These are phyloP conservation scores for Enteromius argenteus DNA, from an alignment of 2,797 vertebrate genomes.

Conservation along the genomic window DNA sequence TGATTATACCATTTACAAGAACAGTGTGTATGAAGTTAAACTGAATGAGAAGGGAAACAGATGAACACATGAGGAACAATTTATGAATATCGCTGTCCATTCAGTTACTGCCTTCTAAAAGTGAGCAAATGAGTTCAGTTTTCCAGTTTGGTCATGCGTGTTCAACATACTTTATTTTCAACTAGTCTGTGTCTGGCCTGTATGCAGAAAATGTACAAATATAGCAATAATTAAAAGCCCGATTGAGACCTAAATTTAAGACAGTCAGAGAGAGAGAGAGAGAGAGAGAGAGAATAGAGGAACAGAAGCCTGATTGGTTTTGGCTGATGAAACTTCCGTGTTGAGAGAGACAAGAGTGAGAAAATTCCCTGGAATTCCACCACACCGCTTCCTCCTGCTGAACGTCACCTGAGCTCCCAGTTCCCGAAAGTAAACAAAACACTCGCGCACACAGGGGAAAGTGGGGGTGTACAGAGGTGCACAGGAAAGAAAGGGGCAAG, in stretches of 20 bases:
- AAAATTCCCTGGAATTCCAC: slow-evolving; percentile 61
- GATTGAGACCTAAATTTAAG: not conserved
- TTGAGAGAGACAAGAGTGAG: slow-evolving; percentile 49
- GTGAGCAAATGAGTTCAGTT: not conserved
- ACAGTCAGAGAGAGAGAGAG: not conserved
- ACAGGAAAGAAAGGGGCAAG: slow-evolving; percentile 50
- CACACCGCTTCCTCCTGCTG: slow-evolving; percentile 54
- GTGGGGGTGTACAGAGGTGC: slow-evolving; percentile 50
- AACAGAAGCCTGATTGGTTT: slow-evolving; percentile 26
- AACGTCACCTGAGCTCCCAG: slow-evolving; percentile 60
- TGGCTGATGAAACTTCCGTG: slow-evolving; percentile 50
- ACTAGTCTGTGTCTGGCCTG: not conserved
- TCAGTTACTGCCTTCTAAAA: not conserved
- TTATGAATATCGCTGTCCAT: not conserved
- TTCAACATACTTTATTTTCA: not conserved
- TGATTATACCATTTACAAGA: not conserved
- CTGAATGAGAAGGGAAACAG: not conserved
- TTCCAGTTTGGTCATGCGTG: not conserved
- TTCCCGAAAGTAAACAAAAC: slow-evolving; percentile 57
- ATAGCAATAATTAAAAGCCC: not conserved
- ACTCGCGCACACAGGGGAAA: slow-evolving; percentile 26
- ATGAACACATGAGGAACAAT: not conserved
- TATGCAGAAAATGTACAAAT: not conserved
- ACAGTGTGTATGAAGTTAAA: not conserved
- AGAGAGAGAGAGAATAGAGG: not conserved